Evolutionary conservation across 64 coral and sea anemone species (phyloP).

Genomic region (Pocillopora damicornis): DNA sequence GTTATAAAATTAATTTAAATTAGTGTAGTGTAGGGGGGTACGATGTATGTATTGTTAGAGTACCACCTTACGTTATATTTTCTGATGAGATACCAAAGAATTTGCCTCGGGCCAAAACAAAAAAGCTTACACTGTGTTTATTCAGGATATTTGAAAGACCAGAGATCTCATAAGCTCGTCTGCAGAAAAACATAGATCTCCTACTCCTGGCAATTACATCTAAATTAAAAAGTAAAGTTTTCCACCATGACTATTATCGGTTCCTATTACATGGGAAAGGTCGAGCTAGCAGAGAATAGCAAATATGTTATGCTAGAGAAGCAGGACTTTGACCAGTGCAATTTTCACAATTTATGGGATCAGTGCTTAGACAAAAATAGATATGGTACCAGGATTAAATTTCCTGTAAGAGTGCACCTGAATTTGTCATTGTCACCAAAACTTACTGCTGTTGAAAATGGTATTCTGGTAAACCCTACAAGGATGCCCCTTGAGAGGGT

Average conservation of each 20-base stretch:
- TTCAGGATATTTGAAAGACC: not conserved
- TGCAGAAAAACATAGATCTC: not conserved
- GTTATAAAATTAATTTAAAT: no score
- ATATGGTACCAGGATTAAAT: not conserved
- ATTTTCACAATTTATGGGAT: slow-evolving; percentile 4
- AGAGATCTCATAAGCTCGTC: not conserved
- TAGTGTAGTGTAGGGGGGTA: no score
- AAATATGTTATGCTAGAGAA: not conserved
- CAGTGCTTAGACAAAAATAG: slow-evolving; percentile 27
- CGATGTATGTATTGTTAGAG: not conserved
- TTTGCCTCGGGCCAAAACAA: not conserved
- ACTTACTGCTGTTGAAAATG: not conserved
- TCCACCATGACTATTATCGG: not conserved
- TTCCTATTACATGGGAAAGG: not conserved
- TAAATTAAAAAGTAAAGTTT: slow-evolving; percentile 2
- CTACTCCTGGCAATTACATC: not conserved
- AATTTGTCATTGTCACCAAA: not conserved
- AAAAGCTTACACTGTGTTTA: not conserved
- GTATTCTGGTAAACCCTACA: not conserved
- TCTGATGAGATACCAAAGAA: slow-evolving; percentile 20
- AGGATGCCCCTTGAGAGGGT: slow-evolving; percentile 36
- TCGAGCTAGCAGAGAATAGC: not conserved
- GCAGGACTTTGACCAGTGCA: not conserved
- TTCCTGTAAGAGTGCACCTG: not conserved
- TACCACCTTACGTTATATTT: not conserved